Evolutionary conservation across 2,797 vertebrate genomes (phyloP), one percentile per base, ranked within the genome.

Genomic region (Rhinoraja longicauda): DNA sequence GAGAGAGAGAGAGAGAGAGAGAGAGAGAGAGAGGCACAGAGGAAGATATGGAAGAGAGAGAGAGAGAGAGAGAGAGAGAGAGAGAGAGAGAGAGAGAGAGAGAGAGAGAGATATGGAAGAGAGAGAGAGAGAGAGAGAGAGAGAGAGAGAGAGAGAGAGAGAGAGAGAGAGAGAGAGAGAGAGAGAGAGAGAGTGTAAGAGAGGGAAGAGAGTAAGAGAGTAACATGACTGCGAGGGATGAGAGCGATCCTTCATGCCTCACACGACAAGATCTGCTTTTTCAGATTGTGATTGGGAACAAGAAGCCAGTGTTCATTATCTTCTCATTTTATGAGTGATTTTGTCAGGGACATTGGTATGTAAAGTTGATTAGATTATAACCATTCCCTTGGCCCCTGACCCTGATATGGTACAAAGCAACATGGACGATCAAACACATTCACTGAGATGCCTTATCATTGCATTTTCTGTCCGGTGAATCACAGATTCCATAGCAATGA

Each of bases 291-390:
- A 86, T 59, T 2, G 15, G 59, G n/a, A 88, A 88, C 84, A 88
- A 64, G 4, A 24, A 62, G 84, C n/a, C 62, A 88, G 59, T 88
- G 84, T 88, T 88, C 67, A 36, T 88, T 67, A 64, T 67, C n/a
- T 36, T 62, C 45, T 57, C 59, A 59, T 86, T 86, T 64, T 62
- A 62, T 67, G 62, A 21, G 84, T 67, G 84, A 67, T 67, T 88
- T 67, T 88, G 84, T 88, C 84, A 67, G 19, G n/a, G 64, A 88
- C 32, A 88, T 62, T 88, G 84, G 59, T 64, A 88, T 88, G 59
- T 62, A 67, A 67, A 67, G n/a, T 64, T 32, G n/a, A 88, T 67
- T 67, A 88, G 62, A 88, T 88, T 88, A 36, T 36, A 64, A n/a
- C 84, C 17, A 67, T 15, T 67, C 32, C 84, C 13, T 88, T 67